Evolutionary conservation across 2,797 vertebrate species (phyloP), one percentile per base, ranked within the genome.

Genomic region (Oreonectes daqikongensis): DNA sequence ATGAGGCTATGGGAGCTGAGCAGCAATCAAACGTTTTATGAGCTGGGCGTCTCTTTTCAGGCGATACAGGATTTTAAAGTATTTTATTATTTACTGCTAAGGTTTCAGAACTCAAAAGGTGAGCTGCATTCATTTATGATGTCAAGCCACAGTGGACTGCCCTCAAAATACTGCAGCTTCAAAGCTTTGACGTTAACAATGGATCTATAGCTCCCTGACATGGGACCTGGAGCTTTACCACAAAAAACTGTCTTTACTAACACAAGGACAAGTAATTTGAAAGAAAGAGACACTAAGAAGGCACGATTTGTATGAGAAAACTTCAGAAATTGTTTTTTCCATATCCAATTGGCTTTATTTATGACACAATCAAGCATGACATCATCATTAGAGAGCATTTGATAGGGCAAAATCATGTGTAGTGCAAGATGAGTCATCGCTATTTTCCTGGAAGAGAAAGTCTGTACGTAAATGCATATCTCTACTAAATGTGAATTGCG

Each of bases 121-220:
- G 59, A 53, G 60, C 7, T 52, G 30, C 44, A 64, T 64, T 73
- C 1, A 61, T 48, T 50, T 3, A 1, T 63, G 48, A 42, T 61
- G 20, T 44, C 57, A 63, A 46, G 26, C 28, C 42, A 72, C 57
- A 17, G 42, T 38, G 44, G 70, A 35, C 70, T 63, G 2, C 9
- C 14, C 12, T 61, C 42, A 35, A 55, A 61, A 28, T n/a, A 61
- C 59, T 38, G 59, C 71, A 26, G 60, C 22, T 73, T 59, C 69
- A 73, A 64, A 73, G 71, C 71, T 52, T 38, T 73, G 60, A 73
- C 40, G 60, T n/a, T 52, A 64, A 53, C 61, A 64, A 73, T 28
- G 60, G 22, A n/a, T n/a, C n/a, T n/a, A n/a, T n/a, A n/a, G n/a
- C n/a, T n/a, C 26, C 20, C 35, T 11, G 30, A 64, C 60, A 64